Evolutionary conservation across 2,113 vertebrate species (phyloP).

Genomic region (Scortum barcoo): DNA sequence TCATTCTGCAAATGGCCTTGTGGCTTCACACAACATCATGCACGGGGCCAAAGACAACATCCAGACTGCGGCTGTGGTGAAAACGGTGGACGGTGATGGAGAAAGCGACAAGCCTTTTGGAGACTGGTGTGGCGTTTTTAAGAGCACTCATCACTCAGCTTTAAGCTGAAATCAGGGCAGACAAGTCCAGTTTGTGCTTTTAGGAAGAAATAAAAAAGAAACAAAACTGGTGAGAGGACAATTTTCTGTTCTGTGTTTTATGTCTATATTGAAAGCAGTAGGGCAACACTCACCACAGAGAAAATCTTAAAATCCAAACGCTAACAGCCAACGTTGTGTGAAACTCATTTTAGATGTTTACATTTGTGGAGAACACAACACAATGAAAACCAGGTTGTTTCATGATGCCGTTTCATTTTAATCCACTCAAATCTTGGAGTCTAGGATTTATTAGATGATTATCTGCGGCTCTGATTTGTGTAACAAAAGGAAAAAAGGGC

Average conservation of each 20-base stretch:
- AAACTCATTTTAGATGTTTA: conserved; percentile 65
- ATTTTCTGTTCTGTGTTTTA: conserved; percentile 4
- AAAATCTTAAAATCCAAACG: conserved; percentile 1
- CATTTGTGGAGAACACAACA: conserved; percentile 47
- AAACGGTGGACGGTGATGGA: conserved; percentile 49
- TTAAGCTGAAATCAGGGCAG: conserved; percentile 37
- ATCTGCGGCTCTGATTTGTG: conserved; percentile 73
- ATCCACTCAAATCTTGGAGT: conserved; percentile 58
- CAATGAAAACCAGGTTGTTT: conserved; percentile 57
- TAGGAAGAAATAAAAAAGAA: conserved; percentile 24
- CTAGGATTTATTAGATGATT: conserved; percentile 61
- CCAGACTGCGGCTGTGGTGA: conserved; percentile 53
- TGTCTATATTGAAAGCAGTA: neutral
- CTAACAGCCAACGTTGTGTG: conserved; percentile 29
- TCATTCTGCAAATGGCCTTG: conserved; percentile 66
- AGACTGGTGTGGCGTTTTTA: conserved; percentile 24
- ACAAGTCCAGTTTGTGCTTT: conserved; percentile 38
- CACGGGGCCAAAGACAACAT: conserved; percentile 66
- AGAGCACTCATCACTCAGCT: conserved; percentile 23
- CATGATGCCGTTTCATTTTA: conserved; percentile 47
- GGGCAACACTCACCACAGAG: neutral
- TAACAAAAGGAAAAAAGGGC: conserved; percentile 70
- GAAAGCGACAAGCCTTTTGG: conserved; percentile 39
- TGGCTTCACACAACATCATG: conserved; percentile 68
- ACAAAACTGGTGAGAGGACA: neutral